Evolutionary conservation across 37 sponge, comb jelly and placozoan species (phyloP), one percentile per base, ranked within the genome.

Genomic region (Halisarca cf. caerulea): DNA sequence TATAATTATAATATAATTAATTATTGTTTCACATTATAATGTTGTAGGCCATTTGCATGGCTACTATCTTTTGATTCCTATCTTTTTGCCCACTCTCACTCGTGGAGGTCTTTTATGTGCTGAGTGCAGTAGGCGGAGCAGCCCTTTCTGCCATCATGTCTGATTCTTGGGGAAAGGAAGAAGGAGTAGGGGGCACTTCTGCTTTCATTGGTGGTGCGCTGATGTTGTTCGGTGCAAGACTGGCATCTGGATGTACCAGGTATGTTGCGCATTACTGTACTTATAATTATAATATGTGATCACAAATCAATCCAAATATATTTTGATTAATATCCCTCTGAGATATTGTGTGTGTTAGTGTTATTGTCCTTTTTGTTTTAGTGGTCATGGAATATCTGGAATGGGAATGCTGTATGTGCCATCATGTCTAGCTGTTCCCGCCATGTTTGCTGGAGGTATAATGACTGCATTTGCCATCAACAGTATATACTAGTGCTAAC

Each of bases 371-470:
- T 64, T 41, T 15, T 27, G 0, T 32, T 42, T 21, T 41, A 88
- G 89, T 72, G 90, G 90, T 51, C 90, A 90, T 82, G 90, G 90
- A 2, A 42, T 90, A 36, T 90, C 90, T 47, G 90, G 90, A 1
- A 73, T 82, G 61, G 86, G 73, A 32, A 79, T 90, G n/a, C 69
- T 90, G 38, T 75, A 72, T 55, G 32, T 44, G 0, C 18, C 66
- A 0, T 86, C 90, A 53, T 82, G 85, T 37, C 14, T 86, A 2
- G 64, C 82, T 51, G 86, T 90, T 28, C 68, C 83, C 1, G 64
- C 86, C 72, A 90, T 90, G 86, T 90, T 90, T 90, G 90, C 69
- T 60, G 90, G 86, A n/a, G 90, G 68, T 9, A 90, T 86, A n/a
- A 59, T 58, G 64, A 41, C 54, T 14, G 69, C 80, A 55, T 54